These are phyloP conservation scores for Anarrhichthys ocellatus DNA, from an alignment of 2,113 vertebrate species.

Conservation along the genomic window DNA sequence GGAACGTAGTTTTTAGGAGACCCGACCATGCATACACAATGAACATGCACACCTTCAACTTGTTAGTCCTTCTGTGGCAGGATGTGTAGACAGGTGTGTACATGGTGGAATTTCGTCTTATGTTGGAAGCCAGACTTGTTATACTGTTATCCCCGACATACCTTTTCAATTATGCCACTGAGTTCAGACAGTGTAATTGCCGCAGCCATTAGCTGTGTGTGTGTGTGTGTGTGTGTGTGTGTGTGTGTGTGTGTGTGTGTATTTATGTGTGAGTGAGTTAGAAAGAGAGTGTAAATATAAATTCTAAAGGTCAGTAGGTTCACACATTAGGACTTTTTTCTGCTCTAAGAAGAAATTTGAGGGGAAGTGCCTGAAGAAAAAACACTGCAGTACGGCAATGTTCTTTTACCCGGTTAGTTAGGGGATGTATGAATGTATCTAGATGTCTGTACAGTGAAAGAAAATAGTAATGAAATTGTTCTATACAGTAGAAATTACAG, in stretches of 20 bases:
- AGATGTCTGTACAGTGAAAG: neutral
- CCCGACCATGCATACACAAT: neutral
- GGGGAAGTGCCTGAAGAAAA: constrained; percentile 44
- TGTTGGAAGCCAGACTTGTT: constrained; percentile 41
- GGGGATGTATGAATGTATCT: neutral
- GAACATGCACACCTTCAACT: constrained; percentile 12
- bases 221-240: constrained; percentile 14
- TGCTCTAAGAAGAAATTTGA: constrained; percentile 48
- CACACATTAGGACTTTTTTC: constrained; percentile 36
- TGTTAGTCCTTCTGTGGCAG: constrained; percentile 21
- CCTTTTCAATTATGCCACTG: constrained; percentile 62
- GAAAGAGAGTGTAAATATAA: constrained; percentile 35
- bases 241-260: neutral
- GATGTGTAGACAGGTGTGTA: constrained; percentile 22
- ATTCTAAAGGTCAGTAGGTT: constrained; percentile 64
- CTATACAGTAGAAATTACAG: neutral
- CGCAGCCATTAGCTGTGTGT: constrained; percentile 54
- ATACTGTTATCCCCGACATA: constrained; percentile 54
- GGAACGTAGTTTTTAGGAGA: neutral
- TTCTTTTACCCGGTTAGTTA: constrained; percentile 25
- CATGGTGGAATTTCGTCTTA: constrained; percentile 38
- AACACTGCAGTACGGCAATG: constrained; percentile 28
- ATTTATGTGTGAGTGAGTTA: neutral
- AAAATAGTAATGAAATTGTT: constrained; percentile 3
- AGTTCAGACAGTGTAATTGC: constrained; percentile 63